Evolutionary conservation across 2,888 invertebrate genomes (phyloP), one percentile per base, ranked within the genome.

Genomic region (Hypena proboscidalis): DNA sequence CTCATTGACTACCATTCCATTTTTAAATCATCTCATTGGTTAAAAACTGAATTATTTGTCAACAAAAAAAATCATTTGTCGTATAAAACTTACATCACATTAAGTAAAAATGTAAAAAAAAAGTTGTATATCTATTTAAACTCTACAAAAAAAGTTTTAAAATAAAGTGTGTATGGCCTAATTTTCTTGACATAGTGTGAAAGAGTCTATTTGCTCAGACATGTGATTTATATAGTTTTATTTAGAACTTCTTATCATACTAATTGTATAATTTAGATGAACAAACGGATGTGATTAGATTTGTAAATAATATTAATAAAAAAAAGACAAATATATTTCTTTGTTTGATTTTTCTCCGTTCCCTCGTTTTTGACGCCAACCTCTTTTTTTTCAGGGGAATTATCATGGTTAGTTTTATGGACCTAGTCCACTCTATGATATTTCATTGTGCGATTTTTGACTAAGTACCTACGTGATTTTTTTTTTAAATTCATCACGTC

Each of bases 251-350:
- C 66, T 77, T 70, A 66, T 67, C 53, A 58, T 51, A 61, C 50
- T 82, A 74, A 78, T 76, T 68, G 65, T 73, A 71, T 80, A 73
- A 75, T 77, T 79, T 84, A 87, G 83, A 73, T 77, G 79, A 80
- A 82, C 80, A 79, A 64, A 83, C 79, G 82, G 80, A 86, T 88
- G 89, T 89, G 89, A 89, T 87, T 90, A 89, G 88, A 86, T 83
- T 88, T 90, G 89, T 89, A 90, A 89, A 90, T 90, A 90, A 86
- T 82, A 83, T 77, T 72, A 80, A 82, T 78, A 79, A 83, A 83
- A 78, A n/a, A 79, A 64, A 61, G 63, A 69, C 66, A 73, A 65
- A 80, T 68, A 77, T 65, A 65, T 57, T 64, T 35, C 19, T 46
- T 71, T 33, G 11, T 44, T 38, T 44, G 2, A 32, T 37, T 41